Conservation (phyloP, 2,888 invertebrate species). For the Dorcus parallelipipedus region DNA sequence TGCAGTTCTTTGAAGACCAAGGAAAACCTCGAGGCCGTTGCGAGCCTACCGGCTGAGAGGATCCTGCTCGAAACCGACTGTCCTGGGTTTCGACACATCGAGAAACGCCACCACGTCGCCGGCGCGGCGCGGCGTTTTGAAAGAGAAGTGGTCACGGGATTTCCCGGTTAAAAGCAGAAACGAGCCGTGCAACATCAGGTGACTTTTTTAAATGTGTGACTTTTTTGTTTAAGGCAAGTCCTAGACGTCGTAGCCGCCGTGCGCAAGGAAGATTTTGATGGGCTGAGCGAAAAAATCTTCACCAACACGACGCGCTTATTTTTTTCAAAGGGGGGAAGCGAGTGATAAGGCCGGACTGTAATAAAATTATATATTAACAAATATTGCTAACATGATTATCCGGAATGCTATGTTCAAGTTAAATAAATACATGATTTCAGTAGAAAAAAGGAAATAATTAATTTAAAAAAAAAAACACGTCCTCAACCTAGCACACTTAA, state of each 20-base stretch:
- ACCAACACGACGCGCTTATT: slow-evolving; percentile 12
- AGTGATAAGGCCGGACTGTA: neutral
- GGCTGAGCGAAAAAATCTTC: slow-evolving; percentile 5
- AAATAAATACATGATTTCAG: neutral
- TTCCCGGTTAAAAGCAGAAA: slow-evolving; percentile 83
- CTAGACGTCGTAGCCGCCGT: slow-evolving; percentile 80
- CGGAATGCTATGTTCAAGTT: neutral
- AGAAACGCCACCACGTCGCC: slow-evolving; percentile 61
- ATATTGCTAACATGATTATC: slow-evolving; percentile 8
- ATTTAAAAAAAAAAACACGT: slow-evolving; percentile 7
- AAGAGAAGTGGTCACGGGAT: slow-evolving; percentile 78
- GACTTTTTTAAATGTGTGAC: slow-evolving; percentile 42
- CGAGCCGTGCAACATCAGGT: slow-evolving; percentile 89
- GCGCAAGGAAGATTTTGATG: slow-evolving; percentile 66
- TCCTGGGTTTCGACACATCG: slow-evolving; percentile 71
- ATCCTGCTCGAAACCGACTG: slow-evolving; percentile 91
- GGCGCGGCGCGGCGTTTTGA: slow-evolving; percentile 81
- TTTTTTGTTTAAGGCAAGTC: slow-evolving; percentile 71
- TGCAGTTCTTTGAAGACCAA: slow-evolving; percentile 82
- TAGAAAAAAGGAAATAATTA: slow-evolving; percentile 5
- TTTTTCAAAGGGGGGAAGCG: neutral
- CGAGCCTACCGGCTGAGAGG: slow-evolving; percentile 72
- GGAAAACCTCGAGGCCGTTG: slow-evolving; percentile 77
- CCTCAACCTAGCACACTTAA: slow-evolving; percentile 16
- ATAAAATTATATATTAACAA: slow-evolving; percentile 13